Base-by-base conservation (phyloP, 2,113 vertebrate species). In the Eolophus roseicapilla region DNA sequence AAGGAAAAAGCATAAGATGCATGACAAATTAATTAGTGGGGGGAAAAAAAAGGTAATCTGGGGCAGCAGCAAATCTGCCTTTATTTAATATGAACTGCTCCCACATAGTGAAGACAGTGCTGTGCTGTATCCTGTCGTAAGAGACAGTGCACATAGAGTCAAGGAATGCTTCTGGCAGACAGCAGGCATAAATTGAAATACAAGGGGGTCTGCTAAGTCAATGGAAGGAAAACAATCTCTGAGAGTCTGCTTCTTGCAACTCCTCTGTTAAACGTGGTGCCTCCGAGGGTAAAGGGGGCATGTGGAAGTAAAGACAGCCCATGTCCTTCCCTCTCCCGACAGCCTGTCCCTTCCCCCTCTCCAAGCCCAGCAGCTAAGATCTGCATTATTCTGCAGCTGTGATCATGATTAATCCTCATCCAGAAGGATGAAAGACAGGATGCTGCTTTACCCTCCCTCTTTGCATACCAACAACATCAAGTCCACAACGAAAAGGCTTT, bases 361-460 rank as follows among this genome's bases (percentile, higher is more conserved):
- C 44, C 78, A 91, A 25, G 21, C 85, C 84, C 81, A 76, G 93
- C 78, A 92, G 87, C 92, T 86, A 73, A 78, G 76, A 90, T 75
- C 69, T 77, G 64, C 64, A 83, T 86, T 53, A 86, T 86, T 75
- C 73, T 96, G 92, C 93, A 94, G 96, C 92, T 88, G 95, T 50
- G 88, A 84, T 89, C 93, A 81, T 10, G 83, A 77, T 92, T 95
- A 96, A 97, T 94, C 92, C 85, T 83, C 88, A 80, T 25, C 50
- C 86, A 86, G 80, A 78, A 88, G 90, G 73, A 94, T 71, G 80
- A 93, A 90, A 93, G 77, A 63, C 52, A 79, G 60, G 62, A 91
- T 82, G 88, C 64, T 76, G 93, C 2, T 75, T 31, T 73, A 62
- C 83, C 73, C 52, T 12, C 69, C 60, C 68, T 64, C 80, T 52